Evolutionary conservation across 2,113 vertebrate species (phyloP).

Genomic region (Sinocyclocheilus anshuiensis): DNA sequence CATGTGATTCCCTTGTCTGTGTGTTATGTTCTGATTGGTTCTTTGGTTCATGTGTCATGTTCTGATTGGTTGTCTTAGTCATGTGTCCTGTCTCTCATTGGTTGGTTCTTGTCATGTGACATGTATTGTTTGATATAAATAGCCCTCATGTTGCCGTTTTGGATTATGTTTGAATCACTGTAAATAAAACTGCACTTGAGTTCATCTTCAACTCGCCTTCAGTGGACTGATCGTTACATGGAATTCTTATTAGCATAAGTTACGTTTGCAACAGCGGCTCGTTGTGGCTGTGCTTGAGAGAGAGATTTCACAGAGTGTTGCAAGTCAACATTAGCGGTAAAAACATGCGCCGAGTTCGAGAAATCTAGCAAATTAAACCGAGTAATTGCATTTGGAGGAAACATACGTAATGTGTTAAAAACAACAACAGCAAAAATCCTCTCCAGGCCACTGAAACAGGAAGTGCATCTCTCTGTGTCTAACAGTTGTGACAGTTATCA

Average conservation of each 20-base stretch:
- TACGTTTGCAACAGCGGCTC: constrained; percentile 6
- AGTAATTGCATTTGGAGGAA: constrained; percentile 38
- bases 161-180: too few species aligned
- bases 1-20: too few species aligned
- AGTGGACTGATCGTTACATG: too few species aligned
- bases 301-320: constrained; percentile 17
- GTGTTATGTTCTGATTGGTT: too few species aligned
- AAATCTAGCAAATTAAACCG: constrained; percentile 48
- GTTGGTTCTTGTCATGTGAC: too few species aligned
- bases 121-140: too few species aligned
- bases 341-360: constrained; percentile 11
- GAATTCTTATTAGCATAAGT: constrained; percentile 45
- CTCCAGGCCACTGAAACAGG: not conserved
- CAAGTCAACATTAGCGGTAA: not conserved
- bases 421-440: not conserved
- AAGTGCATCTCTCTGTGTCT: not conserved
- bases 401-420: not conserved
- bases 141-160: too few species aligned
- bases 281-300: constrained; percentile 4
- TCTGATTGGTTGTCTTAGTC: too few species aligned
- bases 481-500: not conserved
- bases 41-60: too few species aligned
- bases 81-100: too few species aligned
- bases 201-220: too few species aligned
- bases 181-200: too few species aligned